Percentiles rank a stretch among this genome's conserved stretches.
Conservation (phyloP, 2,797 vertebrate species). For the Cheirogaleus major region DNA sequence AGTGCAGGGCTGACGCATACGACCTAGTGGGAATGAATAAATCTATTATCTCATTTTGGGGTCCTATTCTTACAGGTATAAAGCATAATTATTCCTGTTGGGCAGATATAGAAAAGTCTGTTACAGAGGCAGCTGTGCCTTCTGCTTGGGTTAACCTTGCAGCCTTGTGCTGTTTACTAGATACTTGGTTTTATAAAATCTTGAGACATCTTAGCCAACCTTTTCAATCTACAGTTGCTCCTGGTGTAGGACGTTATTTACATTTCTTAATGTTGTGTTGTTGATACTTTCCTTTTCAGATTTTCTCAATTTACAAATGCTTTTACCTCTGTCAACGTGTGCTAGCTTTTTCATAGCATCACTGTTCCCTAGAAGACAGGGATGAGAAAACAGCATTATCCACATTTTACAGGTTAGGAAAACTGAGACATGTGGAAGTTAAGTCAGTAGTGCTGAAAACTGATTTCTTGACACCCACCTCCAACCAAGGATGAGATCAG, state of each 20-base stretch:
- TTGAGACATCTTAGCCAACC: background rate
- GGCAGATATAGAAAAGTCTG: background rate
- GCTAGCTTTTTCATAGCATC: background rate
- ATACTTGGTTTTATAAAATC: background rate
- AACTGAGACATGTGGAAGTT: background rate
- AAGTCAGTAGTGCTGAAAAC: background rate
- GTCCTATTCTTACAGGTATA: background rate
- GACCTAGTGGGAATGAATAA: background rate
- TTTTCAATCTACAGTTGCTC: background rate
- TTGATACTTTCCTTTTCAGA: background rate
- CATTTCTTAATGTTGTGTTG: background rate
- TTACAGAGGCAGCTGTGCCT: background rate
- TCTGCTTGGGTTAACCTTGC: background rate
- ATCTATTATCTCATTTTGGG: constrained; percentile 23
- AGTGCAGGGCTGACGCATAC: fast-evolving
- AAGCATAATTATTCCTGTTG: background rate
- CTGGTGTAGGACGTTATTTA: background rate
- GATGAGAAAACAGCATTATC: background rate
- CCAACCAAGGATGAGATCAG: background rate
- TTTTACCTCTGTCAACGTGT: background rate
- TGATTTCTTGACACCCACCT: background rate
- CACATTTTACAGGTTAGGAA: background rate
- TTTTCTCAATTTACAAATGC: background rate
- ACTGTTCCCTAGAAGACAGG: background rate
- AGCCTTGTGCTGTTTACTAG: background rate